Evolutionary conservation across 2,888 invertebrate species (phyloP).

Genomic region (Ephialtes manifestator): DNA sequence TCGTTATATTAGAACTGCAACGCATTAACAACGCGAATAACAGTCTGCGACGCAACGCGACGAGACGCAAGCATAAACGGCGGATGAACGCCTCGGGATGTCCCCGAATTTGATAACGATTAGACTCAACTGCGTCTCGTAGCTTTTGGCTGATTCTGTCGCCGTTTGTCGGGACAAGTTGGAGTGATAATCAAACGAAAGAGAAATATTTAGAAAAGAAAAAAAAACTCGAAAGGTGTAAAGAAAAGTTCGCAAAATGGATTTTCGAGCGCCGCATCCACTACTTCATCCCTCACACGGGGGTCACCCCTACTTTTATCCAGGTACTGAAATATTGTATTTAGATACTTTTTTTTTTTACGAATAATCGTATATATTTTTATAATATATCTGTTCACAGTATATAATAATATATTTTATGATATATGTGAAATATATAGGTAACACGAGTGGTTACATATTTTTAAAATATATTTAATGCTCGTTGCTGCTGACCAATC

Average conservation of each 20-base stretch:
- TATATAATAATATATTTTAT: not conserved
- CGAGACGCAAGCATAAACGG: not conserved
- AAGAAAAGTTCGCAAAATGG: conserved; percentile 76
- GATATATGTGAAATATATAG: too few relatives aligned
- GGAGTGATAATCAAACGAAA: conserved; percentile 23
- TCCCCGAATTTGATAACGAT: conserved; percentile 34
- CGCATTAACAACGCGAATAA: not conserved
- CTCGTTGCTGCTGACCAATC: too few relatives aligned
- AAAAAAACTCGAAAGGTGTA: not conserved
- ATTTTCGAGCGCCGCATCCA: conserved; percentile 85
- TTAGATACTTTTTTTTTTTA: not conserved
- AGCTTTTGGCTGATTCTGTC: conserved; percentile 49
- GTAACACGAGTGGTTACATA: too few relatives aligned
- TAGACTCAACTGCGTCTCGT: conserved; percentile 48
- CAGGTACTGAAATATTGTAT: conserved; percentile 65
- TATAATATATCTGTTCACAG: not conserved
- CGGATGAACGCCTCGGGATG: conserved; percentile 40
- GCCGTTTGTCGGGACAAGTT: conserved; percentile 10
- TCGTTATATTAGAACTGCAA: not conserved
- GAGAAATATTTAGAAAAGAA: not conserved
- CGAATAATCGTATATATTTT: not conserved
- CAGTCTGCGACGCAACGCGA: not conserved
- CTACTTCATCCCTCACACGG: conserved; percentile 83
- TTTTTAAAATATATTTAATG: too few relatives aligned
- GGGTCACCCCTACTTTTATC: conserved; percentile 82